A percentile compares a stretch with the other conserved stretches of the same genome.
phyloP scores from a whole-genome alignment of 2,888 invertebrate genomes.

The Sussaba pulchella region DNA sequence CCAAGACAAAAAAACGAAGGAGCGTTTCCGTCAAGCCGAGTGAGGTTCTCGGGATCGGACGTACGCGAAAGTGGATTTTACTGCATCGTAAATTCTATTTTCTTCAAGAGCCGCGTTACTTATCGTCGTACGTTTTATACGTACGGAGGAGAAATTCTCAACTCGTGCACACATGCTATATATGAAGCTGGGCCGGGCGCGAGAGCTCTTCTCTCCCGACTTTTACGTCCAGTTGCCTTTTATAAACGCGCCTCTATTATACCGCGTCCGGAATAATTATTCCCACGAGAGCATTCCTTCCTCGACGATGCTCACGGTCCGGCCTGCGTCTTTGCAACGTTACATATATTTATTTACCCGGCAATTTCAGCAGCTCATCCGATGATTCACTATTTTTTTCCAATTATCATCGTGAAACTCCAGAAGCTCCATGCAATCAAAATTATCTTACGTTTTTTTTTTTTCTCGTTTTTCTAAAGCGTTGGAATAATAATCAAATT shows the following conservation, averaged over 20 bases:
- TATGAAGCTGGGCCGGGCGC: conserved; percentile 17
- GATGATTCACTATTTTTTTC: too few relatives aligned
- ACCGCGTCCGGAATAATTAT: conserved; percentile 59
- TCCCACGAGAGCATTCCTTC: conserved; percentile 32
- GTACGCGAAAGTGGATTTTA: conserved; percentile 73
- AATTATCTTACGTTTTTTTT: conserved; percentile 9
- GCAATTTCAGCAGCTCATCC: too few relatives aligned
- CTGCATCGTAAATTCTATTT: conserved; percentile 71
- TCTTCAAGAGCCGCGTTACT: conserved; percentile 20
- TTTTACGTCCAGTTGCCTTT: conserved; percentile 63
- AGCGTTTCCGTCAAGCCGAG: conserved; percentile 4
- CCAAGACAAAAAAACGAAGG: background rate
- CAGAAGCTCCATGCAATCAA: conserved; percentile 34
- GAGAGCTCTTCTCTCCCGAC: conserved; percentile 50
- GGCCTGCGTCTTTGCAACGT: background rate
- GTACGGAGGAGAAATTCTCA: conserved; percentile 49
- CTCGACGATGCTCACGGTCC: conserved; percentile 46
- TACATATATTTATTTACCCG: background rate
- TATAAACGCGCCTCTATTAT: conserved; percentile 10
- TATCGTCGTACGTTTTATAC: conserved; percentile 15
- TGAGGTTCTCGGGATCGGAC: conserved; percentile 18
- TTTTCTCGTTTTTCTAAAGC: background rate
- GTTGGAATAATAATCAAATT: conserved; percentile 8
- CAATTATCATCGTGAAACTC: too few relatives aligned
- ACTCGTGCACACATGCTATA: conserved; percentile 20